A percentile compares a stretch with the other conserved stretches of the same genome.
These are phyloP conservation scores for Lasioglossum figueresi DNA, from an alignment of 2,888 invertebrate species.

Conservation along the genomic window DNA sequence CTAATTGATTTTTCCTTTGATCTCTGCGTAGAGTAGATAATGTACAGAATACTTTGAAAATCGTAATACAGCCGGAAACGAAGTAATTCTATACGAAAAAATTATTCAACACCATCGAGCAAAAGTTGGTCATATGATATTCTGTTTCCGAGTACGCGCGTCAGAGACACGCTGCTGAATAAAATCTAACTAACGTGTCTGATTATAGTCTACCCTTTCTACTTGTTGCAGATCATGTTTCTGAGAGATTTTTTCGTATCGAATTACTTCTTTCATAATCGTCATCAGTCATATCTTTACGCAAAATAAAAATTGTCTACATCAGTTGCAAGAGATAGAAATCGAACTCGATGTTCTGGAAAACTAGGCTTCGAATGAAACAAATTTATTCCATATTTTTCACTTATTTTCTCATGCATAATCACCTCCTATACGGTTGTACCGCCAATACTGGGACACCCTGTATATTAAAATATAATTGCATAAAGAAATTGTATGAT, in stretches of 20 bases:
- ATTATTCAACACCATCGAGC: neutral
- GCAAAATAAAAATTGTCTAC: neutral
- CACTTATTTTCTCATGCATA: neutral
- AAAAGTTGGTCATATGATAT: neutral
- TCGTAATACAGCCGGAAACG: neutral
- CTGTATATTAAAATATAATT: neutral
- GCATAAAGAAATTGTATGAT: neutral
- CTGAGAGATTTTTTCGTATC: neutral
- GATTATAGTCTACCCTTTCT: neutral
- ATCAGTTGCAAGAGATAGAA: neutral
- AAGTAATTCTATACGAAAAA: neutral
- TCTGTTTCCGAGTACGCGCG: neutral
- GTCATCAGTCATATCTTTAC: neutral
- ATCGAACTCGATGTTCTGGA: too few relatives aligned
- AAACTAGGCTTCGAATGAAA: too few relatives aligned
- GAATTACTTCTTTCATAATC: neutral
- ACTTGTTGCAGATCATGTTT: neutral
- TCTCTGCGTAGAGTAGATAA: neutral
- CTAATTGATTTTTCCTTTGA: neutral
- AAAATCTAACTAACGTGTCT: neutral
- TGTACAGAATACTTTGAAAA: neutral
- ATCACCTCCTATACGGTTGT: neutral
- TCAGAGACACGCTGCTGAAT: neutral
- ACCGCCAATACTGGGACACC: neutral
- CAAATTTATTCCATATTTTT: too few relatives aligned